These are phyloP conservation scores for Candidula unifasciata DNA, from an alignment of 2,888 invertebrate genomes.

Conservation along the genomic window DNA sequence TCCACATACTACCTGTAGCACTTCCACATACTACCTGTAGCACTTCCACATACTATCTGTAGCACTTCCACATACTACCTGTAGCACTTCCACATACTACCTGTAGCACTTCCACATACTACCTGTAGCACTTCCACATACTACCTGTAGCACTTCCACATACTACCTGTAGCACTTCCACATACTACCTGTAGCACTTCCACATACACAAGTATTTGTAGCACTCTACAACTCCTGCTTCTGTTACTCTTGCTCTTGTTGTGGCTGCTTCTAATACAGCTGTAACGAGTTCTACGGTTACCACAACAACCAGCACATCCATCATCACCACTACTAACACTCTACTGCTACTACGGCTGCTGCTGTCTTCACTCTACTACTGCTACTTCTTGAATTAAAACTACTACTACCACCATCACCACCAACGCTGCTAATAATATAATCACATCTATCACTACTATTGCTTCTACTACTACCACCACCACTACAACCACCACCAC, in stretches of 20 bases:
- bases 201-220: conserved; percentile 14
- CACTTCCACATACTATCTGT: too few species aligned
- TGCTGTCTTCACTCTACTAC: conserved; percentile 38
- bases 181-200: conserved; percentile 24
- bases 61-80: too few species aligned
- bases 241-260: conserved; percentile 17
- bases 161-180: conserved; percentile 7
- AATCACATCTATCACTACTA: conserved; percentile 36
- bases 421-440: conserved; percentile 22
- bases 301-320: conserved; percentile 8
- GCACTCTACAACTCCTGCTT: conserved; percentile 17
- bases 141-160: conserved; percentile 16
- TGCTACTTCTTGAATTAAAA: neutral
- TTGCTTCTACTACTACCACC: conserved; percentile 31
- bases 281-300: conserved; percentile 22
- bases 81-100: too few species aligned
- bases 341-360: conserved; percentile 31
- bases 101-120: too few species aligned
- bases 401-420: neutral
- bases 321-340: conserved; percentile 31
- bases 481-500: conserved; percentile 19
- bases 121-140: too few species aligned
- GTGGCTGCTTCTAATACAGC: conserved; percentile 28
- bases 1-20: too few species aligned
- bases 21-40: too few species aligned